These are phyloP conservation scores for Micrastur ruficollis DNA, from an alignment of 2,797 vertebrate genomes.

Conservation along the genomic window DNA sequence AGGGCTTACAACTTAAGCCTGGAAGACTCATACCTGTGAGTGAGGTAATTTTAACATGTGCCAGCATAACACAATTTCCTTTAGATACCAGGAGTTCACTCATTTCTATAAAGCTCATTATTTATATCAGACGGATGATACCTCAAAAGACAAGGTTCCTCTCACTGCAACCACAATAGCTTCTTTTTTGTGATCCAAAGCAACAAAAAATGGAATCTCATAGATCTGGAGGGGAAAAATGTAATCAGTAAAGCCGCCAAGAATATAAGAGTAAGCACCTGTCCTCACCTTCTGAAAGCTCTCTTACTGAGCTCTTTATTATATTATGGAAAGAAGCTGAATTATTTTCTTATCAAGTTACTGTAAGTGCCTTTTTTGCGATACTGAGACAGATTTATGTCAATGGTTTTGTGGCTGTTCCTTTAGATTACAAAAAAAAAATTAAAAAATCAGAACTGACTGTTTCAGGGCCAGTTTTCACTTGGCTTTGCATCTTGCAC, in stretches of 20 bases:
- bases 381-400: neutral
- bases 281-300: neutral
- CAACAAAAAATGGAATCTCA: conserved; percentile 95
- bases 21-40: neutral
- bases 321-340: neutral
- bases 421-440: neutral
- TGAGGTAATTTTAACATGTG: neutral
- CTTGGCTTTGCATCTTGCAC: neutral
- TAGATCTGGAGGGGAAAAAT: conserved; percentile 82
- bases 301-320: neutral
- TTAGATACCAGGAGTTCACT: neutral
- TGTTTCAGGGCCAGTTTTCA: neutral
- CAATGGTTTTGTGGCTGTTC: neutral
- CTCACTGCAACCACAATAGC: conserved; percentile 91
- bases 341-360: neutral
- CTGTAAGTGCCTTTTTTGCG: neutral
- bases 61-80: neutral
- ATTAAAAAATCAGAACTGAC: neutral
- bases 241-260: neutral
- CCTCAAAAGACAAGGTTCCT: conserved; percentile 94
- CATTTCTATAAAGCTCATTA: neutral
- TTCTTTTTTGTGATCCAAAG: conserved; percentile 93
- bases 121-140: conserved; percentile 11
- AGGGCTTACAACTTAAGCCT: neutral
- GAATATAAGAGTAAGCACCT: neutral